phyloP scores from a whole-genome alignment of 2,888 invertebrate species.

The Eulithis prunata region DNA sequence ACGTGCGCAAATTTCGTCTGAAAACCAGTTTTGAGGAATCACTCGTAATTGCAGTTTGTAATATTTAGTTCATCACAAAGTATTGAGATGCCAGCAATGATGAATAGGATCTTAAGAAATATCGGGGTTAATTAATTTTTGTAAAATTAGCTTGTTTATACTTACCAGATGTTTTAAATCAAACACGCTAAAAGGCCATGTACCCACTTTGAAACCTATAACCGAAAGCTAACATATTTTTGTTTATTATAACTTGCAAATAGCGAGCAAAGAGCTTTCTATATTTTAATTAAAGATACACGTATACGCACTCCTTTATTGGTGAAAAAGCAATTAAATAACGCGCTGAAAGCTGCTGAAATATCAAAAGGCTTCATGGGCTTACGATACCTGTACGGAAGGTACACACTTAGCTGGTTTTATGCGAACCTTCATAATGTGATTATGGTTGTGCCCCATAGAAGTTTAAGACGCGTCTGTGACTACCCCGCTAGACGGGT shows the following conservation, averaged over 20 bases:
- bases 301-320: constrained; percentile 42
- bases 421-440: constrained; percentile 3
- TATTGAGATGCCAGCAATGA: no score
- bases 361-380: constrained; percentile 43
- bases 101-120: no score
- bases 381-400: constrained; percentile 2
- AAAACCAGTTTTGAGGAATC: no score
- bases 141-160: no score
- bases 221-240: constrained; percentile 50
- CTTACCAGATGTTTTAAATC: no score
- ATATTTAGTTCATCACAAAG: no score
- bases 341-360: constrained; percentile 28
- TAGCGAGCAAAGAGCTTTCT: constrained; percentile 51
- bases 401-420: not conserved
- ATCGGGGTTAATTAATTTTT: no score
- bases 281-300: constrained; percentile 66
- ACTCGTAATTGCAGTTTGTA: no score
- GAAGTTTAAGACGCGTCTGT: not conserved
- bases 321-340: constrained; percentile 51
- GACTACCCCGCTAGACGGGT: not conserved
- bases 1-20: no score
- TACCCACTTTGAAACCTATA: no score
- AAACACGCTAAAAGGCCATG: no score
- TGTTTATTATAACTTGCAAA: constrained; percentile 48
- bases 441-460: not conserved